phyloP scores from a whole-genome alignment of 2,113 vertebrate genomes.

The Protobothrops mucrosquamatus region DNA sequence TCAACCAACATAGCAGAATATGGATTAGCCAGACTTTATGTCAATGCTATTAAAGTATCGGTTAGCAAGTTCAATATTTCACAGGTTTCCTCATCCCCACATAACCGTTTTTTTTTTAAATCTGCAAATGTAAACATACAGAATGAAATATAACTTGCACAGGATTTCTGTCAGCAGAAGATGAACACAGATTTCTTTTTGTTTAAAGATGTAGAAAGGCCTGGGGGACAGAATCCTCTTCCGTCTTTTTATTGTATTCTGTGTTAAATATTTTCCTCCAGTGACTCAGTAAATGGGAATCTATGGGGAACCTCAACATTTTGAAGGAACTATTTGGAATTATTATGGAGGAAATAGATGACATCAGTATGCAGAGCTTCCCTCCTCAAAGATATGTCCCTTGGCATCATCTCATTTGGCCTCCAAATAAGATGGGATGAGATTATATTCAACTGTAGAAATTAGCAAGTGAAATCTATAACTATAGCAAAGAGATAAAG shows the following conservation, averaged over 20 bases:
- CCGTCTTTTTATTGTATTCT: neutral
- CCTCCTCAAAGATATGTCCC: neutral
- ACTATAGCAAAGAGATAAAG: neutral
- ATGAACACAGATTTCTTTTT: neutral
- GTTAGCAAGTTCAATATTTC: conserved; percentile 11
- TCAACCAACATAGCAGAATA: conserved; percentile 11
- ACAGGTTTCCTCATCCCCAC: neutral
- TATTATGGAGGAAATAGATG: neutral
- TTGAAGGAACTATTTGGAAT: neutral
- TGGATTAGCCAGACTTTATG: neutral
- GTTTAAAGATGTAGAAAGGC: neutral
- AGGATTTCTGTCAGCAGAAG: neutral
- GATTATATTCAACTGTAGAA: neutral
- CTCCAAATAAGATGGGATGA: neutral
- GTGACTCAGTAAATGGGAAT: neutral
- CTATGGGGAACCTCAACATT: neutral
- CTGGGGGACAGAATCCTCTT: neutral
- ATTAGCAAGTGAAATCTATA: neutral
- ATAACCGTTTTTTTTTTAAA: conserved; percentile 30
- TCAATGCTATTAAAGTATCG: conserved; percentile 29
- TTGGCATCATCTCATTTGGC: neutral
- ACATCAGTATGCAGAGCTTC: neutral
- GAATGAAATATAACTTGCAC: fast-evolving
- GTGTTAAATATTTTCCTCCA: neutral
- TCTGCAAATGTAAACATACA: neutral